phyloP scores from a whole-genome alignment of 2,888 invertebrate species.

The Punctoribates punctum region DNA sequence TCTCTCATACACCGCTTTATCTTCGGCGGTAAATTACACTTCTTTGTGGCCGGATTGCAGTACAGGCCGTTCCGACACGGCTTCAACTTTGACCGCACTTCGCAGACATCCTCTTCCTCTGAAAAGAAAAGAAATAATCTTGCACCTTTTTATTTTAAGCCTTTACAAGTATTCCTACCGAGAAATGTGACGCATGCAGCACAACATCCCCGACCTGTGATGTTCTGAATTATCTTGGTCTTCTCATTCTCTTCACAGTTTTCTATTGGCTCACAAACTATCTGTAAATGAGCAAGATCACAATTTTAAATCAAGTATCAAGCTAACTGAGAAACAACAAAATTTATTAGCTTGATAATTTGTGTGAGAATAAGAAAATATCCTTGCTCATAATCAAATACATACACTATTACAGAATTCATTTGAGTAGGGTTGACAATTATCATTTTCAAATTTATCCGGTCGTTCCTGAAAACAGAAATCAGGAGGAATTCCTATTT shows the following conservation, averaged over 20 bases:
- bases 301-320: too few relatives aligned
- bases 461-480: too few relatives aligned
- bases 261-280: conserved; percentile 10
- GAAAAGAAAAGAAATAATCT: too few relatives aligned
- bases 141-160: too few relatives aligned
- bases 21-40: neutral
- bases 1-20: neutral
- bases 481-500: too few relatives aligned
- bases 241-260: neutral
- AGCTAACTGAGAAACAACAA: too few relatives aligned
- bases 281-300: neutral
- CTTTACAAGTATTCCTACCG: neutral
- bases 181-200: conserved; percentile 16
- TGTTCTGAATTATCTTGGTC: neutral
- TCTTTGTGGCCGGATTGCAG: neutral
- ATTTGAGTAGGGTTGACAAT: neutral
- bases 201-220: conserved; percentile 26
- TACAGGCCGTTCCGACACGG: conserved; percentile 1
- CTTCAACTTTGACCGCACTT: neutral
- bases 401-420: neutral
- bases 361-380: neutral
- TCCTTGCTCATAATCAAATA: neutral
- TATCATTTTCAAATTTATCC: too few relatives aligned
- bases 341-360: too few relatives aligned
- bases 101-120: neutral